Base-by-base conservation (phyloP, 2,113 vertebrate genomes). In the Budorcas taxicolor region DNA sequence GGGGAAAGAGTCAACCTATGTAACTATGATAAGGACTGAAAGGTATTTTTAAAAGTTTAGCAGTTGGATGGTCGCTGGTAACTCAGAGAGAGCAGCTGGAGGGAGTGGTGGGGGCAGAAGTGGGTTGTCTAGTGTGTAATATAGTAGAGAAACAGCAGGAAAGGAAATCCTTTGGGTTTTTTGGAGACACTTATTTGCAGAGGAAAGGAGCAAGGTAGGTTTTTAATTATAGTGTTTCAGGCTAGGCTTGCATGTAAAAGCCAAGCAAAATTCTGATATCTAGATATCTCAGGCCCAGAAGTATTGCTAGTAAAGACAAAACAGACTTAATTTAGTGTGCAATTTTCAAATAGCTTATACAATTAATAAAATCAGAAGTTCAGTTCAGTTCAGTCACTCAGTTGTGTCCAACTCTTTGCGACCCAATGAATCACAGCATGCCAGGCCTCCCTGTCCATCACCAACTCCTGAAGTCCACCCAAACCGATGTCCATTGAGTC, bases 311-410 rank as follows among this genome's bases (percentile, higher is more conserved):
- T 85, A 71, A 86, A 67, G 64, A 58, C 58, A 96, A 76, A 27
- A 5, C 33, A 89, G 60, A 43, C n/a, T 89, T 43, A 15, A 40
- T 29, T 92, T 40, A 64, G 25, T 74, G 45, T 89, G 52, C 43
- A n/a, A 62, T 92, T 92, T 95, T 88, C 45, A 64, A 91, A n/a
- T 40, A 58, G 67, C 27, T 87, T 43, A 90, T 2, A 57, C 12
- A 86, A 71, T 82, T 76, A 94, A 86, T 86, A 87, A 91, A 91
- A 88, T 88, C 43, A 81, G 84, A 94, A 81, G 81, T 67, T 67
- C 16, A n/a, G 62, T 67, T 67, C 16, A 64, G 15, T n/a, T 64
- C 31, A n/a, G 31, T n/a, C 3, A 0, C 33, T 67, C 62, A 19
- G 64, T 67, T 4, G 4, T 67, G 64, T 67, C 64, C 16, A 4